A percentile compares a stretch with the other conserved stretches of the same genome.
Conservation (phyloP, 2,113 vertebrate species). For the Talpa occidentalis region DNA sequence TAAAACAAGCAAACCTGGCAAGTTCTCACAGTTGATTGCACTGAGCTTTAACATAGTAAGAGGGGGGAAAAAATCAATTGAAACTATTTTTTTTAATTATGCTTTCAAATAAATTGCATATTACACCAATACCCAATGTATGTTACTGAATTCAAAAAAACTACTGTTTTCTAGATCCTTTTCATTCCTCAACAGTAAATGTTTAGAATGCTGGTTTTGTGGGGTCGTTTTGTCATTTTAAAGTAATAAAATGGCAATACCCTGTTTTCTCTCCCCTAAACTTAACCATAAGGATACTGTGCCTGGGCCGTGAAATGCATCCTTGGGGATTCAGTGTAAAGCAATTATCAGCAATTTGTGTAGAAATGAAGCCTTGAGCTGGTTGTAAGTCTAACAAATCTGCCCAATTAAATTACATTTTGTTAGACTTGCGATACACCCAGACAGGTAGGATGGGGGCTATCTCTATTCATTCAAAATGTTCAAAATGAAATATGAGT, state of each 20-base stretch:
- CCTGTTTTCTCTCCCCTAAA: slow-evolving; percentile 43
- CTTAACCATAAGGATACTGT: background rate
- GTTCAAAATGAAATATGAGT: slow-evolving; percentile 4
- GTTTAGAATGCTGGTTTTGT: slow-evolving; percentile 7
- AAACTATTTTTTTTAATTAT: background rate
- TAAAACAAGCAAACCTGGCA: background rate
- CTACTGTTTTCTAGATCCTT: slow-evolving; percentile 1
- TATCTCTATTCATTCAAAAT: background rate
- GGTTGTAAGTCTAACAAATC: slow-evolving; percentile 12
- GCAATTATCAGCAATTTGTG: background rate
- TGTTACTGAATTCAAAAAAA: background rate
- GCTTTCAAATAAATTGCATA: slow-evolving; percentile 9
- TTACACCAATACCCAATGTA: background rate
- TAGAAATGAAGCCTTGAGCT: slow-evolving; percentile 16
- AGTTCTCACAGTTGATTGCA: background rate
- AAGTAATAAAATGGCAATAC: background rate
- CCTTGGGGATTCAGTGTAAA: background rate
- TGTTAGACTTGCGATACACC: background rate
- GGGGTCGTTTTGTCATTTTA: slow-evolving; percentile 4
- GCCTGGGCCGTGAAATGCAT: background rate
- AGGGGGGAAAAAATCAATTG: background rate
- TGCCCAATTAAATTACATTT: background rate
- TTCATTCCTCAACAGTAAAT: background rate
- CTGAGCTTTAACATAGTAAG: background rate
- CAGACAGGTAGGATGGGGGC: background rate